These are phyloP conservation scores for Corythornis leucogaster DNA, from an alignment of 2,797 vertebrate genomes.

Conservation along the genomic window DNA sequence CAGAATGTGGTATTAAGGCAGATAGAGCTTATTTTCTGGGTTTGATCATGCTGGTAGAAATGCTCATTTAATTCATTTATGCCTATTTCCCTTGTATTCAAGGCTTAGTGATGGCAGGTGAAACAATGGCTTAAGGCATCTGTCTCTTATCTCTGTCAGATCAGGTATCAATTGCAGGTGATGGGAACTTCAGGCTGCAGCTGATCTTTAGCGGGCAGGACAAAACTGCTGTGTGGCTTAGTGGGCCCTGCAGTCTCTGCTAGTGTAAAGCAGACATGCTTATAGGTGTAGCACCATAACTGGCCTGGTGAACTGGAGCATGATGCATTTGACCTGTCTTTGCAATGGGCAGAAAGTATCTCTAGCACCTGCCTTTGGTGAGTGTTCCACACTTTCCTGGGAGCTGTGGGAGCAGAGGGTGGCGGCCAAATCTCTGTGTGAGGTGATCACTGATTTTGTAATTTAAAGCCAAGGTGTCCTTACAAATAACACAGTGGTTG, in stretches of 20 bases:
- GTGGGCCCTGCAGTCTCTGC: not conserved
- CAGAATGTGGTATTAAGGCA: constrained; percentile 12
- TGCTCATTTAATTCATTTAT: not conserved
- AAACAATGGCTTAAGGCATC: not conserved
- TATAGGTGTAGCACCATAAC: not conserved
- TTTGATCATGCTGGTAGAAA: constrained; percentile 12
- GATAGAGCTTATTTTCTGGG: not conserved
- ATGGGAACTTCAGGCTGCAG: not conserved
- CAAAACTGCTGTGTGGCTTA: not conserved
- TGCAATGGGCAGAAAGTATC: not conserved
- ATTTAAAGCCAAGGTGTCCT: constrained; percentile 48
- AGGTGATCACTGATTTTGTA: not conserved
- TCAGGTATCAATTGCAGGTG: not conserved
- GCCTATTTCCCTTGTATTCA: not conserved
- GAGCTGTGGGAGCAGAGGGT: not conserved
- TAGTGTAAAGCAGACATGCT: not conserved
- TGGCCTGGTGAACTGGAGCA: not conserved
- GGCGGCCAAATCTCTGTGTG: too few relatives aligned
- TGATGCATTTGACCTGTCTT: not conserved
- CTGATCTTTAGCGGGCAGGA: not conserved
- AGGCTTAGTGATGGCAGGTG: not conserved
- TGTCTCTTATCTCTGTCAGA: not conserved
- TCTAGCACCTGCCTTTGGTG: not conserved
- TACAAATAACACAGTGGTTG: constrained; percentile 3
- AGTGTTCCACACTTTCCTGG: not conserved